Percentiles rank a stretch among this genome's conserved stretches.
phyloP scores from a whole-genome alignment of 2,113 vertebrate species.

The Acrocephalus arundinaceus region DNA sequence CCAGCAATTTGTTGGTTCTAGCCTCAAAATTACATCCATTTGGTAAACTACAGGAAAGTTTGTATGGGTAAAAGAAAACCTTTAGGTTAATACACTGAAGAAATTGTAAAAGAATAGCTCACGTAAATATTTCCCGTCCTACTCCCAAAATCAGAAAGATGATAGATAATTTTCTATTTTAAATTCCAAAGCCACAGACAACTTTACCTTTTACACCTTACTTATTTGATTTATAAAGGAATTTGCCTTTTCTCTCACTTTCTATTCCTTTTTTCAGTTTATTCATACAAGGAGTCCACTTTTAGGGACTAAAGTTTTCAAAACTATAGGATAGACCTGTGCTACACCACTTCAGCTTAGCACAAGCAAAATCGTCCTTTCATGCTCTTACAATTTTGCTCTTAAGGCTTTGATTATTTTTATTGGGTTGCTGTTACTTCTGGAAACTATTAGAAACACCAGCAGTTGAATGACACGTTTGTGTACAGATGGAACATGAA shows the following conservation, averaged over 20 bases:
- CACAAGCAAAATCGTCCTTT: slow-evolving; percentile 21
- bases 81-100: slow-evolving; percentile 10
- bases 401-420: slow-evolving; percentile 62
- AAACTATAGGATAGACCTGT: neutral
- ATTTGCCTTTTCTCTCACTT: neutral
- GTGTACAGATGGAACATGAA: slow-evolving; percentile 56
- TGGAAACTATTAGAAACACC: slow-evolving; percentile 64
- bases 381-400: slow-evolving; percentile 19
- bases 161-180: neutral
- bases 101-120: slow-evolving; percentile 24
- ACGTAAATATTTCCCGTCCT: neutral
- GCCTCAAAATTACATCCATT: neutral
- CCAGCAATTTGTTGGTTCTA: slow-evolving; percentile 9
- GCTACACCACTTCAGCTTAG: neutral
- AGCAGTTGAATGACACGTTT: slow-evolving; percentile 52
- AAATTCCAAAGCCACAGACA: slow-evolving; percentile 1
- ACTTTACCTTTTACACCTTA: neutral
- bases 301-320: neutral
- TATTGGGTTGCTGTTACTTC: slow-evolving; percentile 53
- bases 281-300: neutral
- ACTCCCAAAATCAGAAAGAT: neutral
- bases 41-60: slow-evolving; percentile 7
- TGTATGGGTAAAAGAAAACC: neutral
- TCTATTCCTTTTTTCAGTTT: slow-evolving; percentile 10
- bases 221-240: neutral